Percentiles rank a stretch among this genome's conserved stretches.
These are phyloP conservation scores for Eonycteris spelaea DNA, from an alignment of 2,113 vertebrate species.

Conservation along the genomic window DNA sequence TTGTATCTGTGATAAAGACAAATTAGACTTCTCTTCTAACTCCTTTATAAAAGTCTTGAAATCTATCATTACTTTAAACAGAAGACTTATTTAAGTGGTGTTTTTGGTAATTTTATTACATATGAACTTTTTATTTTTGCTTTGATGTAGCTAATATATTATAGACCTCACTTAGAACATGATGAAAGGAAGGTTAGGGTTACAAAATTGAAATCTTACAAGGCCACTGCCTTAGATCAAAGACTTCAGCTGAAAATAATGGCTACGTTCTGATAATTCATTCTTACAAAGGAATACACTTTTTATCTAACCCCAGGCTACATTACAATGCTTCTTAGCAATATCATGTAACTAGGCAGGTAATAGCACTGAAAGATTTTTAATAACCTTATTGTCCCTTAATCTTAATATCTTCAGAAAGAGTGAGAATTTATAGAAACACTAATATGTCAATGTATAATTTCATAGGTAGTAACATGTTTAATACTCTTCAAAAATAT, in stretches of 20 bases:
- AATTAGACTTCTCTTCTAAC: slow-evolving; percentile 30
- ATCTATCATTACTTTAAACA: slow-evolving; percentile 70
- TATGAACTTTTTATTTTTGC: slow-evolving; percentile 65
- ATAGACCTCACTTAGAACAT: slow-evolving; percentile 71
- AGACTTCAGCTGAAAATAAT: slow-evolving; percentile 76
- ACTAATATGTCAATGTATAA: not conserved
- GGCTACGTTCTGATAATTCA: slow-evolving; percentile 61
- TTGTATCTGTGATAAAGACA: slow-evolving; percentile 39
- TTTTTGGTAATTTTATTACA: slow-evolving; percentile 69
- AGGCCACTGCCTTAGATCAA: slow-evolving; percentile 74
- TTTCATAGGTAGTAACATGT: not conserved
- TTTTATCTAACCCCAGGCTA: slow-evolving; percentile 63
- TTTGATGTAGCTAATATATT: slow-evolving; percentile 74
- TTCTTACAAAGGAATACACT: slow-evolving; percentile 58
- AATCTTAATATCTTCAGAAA: slow-evolving; percentile 6
- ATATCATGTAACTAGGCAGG: slow-evolving; percentile 12
- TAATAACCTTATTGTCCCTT: slow-evolving; percentile 58
- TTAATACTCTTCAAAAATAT: not conserved
- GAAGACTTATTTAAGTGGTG: slow-evolving; percentile 70
- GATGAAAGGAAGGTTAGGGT: slow-evolving; percentile 76
- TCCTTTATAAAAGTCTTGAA: slow-evolving; percentile 54
- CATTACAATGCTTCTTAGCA: slow-evolving; percentile 58
- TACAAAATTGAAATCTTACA: slow-evolving; percentile 73
- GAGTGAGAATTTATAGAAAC: slow-evolving; percentile 12
- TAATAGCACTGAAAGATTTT: slow-evolving; percentile 56